Conservation (phyloP, 2,888 invertebrate species). For the Sphecodes monilicornis region DNA sequence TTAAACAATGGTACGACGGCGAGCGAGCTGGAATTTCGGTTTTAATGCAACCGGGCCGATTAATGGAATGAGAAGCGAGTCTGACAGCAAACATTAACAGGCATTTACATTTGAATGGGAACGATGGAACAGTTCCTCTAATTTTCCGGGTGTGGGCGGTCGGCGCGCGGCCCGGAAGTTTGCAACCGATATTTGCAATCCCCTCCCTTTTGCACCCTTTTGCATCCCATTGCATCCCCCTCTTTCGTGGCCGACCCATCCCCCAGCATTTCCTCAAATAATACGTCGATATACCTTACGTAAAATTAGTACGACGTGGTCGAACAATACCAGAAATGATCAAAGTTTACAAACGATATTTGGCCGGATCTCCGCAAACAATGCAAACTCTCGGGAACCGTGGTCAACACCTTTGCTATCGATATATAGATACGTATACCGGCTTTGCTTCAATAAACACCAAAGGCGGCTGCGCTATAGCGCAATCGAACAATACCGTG, state of each 20-base stretch:
- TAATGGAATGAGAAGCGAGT: constrained; percentile 24
- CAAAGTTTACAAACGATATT: constrained; percentile 55
- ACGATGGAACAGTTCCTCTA: constrained; percentile 40
- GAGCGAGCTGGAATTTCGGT: constrained; percentile 27
- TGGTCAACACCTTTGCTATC: constrained; percentile 42
- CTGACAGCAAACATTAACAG: constrained; percentile 49
- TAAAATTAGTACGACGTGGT: constrained; percentile 39
- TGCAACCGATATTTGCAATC: constrained; percentile 11
- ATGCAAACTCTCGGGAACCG: constrained; percentile 12
- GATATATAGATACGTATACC: neutral
- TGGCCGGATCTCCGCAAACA: constrained; percentile 38
- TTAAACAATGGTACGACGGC: constrained; percentile 14
- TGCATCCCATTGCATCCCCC: neutral
- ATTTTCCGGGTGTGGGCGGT: constrained; percentile 17
- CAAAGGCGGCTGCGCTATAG: constrained; percentile 40
- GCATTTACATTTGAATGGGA: constrained; percentile 46
- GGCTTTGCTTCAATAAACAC: constrained; percentile 35
- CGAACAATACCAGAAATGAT: constrained; percentile 49
- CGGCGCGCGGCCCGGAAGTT: constrained; percentile 9
- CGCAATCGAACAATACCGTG: constrained; percentile 25
- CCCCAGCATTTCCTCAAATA: neutral
- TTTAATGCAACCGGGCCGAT: constrained; percentile 21
- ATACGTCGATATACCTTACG: constrained; percentile 33
- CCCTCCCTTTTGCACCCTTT: neutral
- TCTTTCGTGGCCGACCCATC: neutral